These are phyloP conservation scores for Pangasius krempfi DNA, from an alignment of 2,797 vertebrate species.

Conservation along the genomic window DNA sequence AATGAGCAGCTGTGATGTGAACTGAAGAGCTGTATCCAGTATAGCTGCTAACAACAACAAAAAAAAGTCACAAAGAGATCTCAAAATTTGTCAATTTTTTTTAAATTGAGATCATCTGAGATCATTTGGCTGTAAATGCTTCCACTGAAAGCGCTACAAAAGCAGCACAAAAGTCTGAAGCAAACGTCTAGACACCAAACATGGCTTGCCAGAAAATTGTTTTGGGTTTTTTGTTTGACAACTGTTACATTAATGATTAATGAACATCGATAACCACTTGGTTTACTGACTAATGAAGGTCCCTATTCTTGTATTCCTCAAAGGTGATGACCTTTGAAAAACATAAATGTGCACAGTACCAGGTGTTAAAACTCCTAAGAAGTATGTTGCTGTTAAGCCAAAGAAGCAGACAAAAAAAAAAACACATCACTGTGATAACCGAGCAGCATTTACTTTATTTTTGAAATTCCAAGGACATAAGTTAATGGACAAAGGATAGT, in stretches of 20 bases:
- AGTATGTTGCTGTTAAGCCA: not conserved
- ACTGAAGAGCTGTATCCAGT: not conserved
- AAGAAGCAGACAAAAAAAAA: not conserved
- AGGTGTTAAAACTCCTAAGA: not conserved
- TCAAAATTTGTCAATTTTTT: too few species aligned
- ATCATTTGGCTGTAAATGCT: not conserved
- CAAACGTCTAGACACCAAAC: not conserved
- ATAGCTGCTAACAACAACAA: not conserved
- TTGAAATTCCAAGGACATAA: conserved; percentile 5
- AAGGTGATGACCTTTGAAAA: not conserved
- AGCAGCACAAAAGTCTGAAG: not conserved
- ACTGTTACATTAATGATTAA: not conserved
- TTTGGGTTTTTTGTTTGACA: not conserved
- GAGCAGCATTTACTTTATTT: not conserved
- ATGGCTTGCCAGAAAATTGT: not conserved
- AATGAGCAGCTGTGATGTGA: not conserved
- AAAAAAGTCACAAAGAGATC: too few species aligned
- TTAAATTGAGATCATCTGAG: too few species aligned
- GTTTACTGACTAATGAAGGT: not conserved
- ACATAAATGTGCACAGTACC: not conserved
- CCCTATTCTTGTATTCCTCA: not conserved
- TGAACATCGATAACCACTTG: not conserved
- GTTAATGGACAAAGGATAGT: not conserved
- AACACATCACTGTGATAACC: not conserved
- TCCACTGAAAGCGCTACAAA: not conserved